Conservation (phyloP, 2,113 vertebrate genomes). For the Bos indicus region DNA sequence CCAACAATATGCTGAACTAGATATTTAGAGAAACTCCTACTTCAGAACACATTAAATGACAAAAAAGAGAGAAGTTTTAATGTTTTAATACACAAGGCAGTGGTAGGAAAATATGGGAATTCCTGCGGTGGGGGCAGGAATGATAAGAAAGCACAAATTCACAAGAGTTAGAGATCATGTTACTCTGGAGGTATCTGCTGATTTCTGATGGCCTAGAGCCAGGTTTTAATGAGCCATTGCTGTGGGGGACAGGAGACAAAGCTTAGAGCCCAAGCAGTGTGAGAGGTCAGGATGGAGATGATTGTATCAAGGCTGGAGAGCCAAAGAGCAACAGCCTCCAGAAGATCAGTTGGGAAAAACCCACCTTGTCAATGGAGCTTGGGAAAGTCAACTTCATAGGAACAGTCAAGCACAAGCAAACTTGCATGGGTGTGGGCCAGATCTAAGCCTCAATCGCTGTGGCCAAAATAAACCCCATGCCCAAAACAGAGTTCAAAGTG, state of each 20-base stretch:
- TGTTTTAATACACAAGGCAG: background rate
- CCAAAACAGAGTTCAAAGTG: background rate
- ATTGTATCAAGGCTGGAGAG: background rate
- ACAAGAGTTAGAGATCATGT: background rate
- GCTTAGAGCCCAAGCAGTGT: background rate
- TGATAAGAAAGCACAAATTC: background rate
- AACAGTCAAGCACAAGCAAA: background rate
- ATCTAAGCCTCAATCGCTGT: background rate
- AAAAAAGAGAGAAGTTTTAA: background rate
- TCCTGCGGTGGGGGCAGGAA: background rate
- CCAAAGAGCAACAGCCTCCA: background rate
- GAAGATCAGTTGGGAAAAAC: background rate
- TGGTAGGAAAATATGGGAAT: conserved; percentile 2
- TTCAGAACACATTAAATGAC: background rate
- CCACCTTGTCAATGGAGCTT: background rate
- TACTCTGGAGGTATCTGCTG: background rate
- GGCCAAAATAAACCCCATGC: background rate
- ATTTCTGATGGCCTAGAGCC: background rate
- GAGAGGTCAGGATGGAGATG: background rate
- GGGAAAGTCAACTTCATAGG: background rate
- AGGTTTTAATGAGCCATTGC: background rate
- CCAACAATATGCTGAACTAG: background rate
- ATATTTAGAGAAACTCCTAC: background rate
- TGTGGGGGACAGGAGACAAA: background rate
- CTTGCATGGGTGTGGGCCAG: background rate